Evolutionary conservation across 2,888 invertebrate genomes (phyloP), one percentile per base, ranked within the genome.

Genomic region (Bibio marci): DNA sequence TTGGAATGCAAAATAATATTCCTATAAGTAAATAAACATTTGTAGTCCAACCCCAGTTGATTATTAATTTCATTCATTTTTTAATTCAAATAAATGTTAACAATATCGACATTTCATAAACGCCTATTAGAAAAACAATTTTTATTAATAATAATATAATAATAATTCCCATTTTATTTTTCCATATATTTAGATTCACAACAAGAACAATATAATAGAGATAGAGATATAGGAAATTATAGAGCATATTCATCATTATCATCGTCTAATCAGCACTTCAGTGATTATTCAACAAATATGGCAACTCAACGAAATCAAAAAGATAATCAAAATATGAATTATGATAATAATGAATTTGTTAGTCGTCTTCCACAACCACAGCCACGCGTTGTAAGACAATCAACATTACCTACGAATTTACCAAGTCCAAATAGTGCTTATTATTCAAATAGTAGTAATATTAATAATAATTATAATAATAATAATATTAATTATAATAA

Each of bases 151-250:
- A n/a, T n/a, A n/a, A n/a, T n/a, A n/a, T n/a, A n/a, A n/a, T n/a
- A n/a, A n/a, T n/a, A n/a, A n/a, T n/a, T n/a, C n/a, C n/a, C n/a
- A n/a, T n/a, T n/a, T n/a, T n/a, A n/a, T n/a, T n/a, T n/a, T n/a
- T n/a, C n/a, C n/a, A n/a, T n/a, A n/a, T n/a, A n/a, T 42, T 41
- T 49, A 70, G 69, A 67, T 53, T 68, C 69, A 36, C 65, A 69
- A 2, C 63, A 66, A 11, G 56, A 68, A 49, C 66, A 71, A 70
- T 62, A 62, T 3, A 33, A 33, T 33, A 12, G 22, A 33, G 22
- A 33, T 33, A 22, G 33, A 19, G 33, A 22, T 4, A 13, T 33
- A 22, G 22, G 33, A 22, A 33, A 33, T 33, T 22, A 22, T 22
- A 33, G 13, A 22, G 35, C 3, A 25, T 26, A 35, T 15, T 26